These are phyloP conservation scores for human DNA, from an alignment of 2,113 vertebrate genomes.

Conservation along the genomic window DNA sequence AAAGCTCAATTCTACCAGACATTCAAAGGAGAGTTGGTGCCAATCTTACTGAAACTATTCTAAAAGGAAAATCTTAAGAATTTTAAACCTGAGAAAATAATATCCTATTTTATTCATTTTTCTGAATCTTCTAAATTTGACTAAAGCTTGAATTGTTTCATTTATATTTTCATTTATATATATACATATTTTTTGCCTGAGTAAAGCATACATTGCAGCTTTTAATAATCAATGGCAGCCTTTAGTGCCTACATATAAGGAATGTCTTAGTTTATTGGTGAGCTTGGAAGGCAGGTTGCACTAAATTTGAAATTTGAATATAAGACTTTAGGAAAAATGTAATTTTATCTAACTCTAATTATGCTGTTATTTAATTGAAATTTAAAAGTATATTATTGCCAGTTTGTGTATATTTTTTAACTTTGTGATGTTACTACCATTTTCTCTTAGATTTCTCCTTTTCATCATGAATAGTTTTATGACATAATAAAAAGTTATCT, in stretches of 20 bases:
- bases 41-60: no score
- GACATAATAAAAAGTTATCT: neutral
- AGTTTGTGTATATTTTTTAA: neutral
- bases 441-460: neutral
- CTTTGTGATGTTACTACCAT: neutral
- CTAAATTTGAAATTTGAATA: neutral
- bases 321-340: neutral
- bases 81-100: neutral
- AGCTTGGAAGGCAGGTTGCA: neutral
- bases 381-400: neutral
- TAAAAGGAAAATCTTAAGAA: neutral
- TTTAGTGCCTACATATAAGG: neutral
- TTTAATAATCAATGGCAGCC: neutral
- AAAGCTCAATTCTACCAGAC: no score
- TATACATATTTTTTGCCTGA: neutral
- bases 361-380: neutral
- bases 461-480: neutral
- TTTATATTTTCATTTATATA: neutral
- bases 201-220: neutral
- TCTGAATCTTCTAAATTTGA: neutral
- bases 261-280: neutral
- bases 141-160: neutral
- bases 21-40: no score
- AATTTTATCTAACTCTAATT: neutral
- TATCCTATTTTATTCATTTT: neutral